Conservation (phyloP, 2,888 invertebrate genomes). For the Lordiphosa andalusiaca region DNA sequence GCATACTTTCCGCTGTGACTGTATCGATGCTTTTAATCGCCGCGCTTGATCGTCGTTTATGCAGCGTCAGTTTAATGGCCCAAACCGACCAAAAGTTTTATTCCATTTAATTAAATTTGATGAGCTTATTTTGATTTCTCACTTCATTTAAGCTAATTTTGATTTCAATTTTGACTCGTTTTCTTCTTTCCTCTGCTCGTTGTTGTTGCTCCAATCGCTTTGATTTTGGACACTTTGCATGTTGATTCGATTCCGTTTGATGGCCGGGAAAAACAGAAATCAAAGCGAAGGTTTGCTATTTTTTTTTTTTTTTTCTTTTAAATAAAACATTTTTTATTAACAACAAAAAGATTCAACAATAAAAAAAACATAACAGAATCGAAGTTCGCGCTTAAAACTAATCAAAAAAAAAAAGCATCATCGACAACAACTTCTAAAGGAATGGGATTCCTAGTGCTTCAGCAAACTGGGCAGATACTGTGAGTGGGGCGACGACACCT, state of each 20-base stretch:
- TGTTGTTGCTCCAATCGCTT: not conserved
- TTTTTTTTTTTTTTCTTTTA: constrained; percentile 37
- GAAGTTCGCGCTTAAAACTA: constrained; percentile 51
- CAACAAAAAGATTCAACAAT: constrained; percentile 34
- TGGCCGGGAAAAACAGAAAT: constrained; percentile 17
- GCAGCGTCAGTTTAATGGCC: constrained; percentile 70
- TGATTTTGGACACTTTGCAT: constrained; percentile 18
- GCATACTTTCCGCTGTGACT: not conserved
- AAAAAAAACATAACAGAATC: constrained; percentile 38
- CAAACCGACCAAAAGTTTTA: constrained; percentile 25
- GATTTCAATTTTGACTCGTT: constrained; percentile 15
- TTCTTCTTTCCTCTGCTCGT: no score
- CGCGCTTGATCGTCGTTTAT: constrained; percentile 33
- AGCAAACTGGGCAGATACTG: constrained; percentile 71
- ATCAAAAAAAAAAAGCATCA: constrained; percentile 33
- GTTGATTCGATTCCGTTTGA: constrained; percentile 24
- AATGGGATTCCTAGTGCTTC: constrained; percentile 40
- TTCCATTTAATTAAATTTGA: constrained; percentile 53
- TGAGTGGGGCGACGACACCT: constrained; percentile 34
- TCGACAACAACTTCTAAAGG: constrained; percentile 25
- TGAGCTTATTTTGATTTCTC: constrained; percentile 71
- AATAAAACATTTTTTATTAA: constrained; percentile 33
- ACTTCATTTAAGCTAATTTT: constrained; percentile 72
- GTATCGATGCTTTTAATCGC: not conserved
- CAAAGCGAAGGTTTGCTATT: constrained; percentile 17